These are phyloP conservation scores for Camponotus pennsylvanicus DNA, from an alignment of 1,140 invertebrate genomes.

Conservation along the genomic window DNA sequence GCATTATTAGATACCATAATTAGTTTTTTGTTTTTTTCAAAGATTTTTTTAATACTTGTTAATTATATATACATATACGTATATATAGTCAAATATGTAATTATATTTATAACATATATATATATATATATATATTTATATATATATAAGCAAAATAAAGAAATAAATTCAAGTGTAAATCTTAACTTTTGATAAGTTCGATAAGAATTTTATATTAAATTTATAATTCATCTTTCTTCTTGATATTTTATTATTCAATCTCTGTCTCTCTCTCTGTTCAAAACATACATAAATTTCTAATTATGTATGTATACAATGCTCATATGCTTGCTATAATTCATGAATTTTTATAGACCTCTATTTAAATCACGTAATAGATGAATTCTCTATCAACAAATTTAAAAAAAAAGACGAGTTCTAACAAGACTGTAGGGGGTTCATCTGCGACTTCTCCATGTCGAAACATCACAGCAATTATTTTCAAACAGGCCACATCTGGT, in stretches of 20 bases:
- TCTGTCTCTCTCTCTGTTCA: no score
- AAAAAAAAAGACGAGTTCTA: slow-evolving; percentile 66
- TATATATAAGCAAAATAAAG: neutral
- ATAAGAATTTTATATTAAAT: no score
- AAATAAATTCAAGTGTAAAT: neutral
- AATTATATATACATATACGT: neutral
- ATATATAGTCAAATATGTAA: no score
- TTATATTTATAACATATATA: no score
- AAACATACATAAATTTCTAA: neutral
- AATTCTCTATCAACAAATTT: slow-evolving; percentile 2
- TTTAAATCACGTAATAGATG: slow-evolving; percentile 10
- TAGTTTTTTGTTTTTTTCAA: neutral
- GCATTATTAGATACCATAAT: neutral
- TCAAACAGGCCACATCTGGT: slow-evolving; percentile 61
- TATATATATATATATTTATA: no score
- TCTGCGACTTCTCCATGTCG: slow-evolving; percentile 71
- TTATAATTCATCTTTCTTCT: neutral
- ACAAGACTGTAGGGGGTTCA: slow-evolving; percentile 70
- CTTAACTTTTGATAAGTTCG: neutral
- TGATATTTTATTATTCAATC: neutral
- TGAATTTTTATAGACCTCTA: neutral
- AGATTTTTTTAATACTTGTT: neutral
- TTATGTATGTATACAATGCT: neutral
- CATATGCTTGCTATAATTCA: neutral
- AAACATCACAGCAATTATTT: slow-evolving; percentile 70